Conservation (phyloP, 2,113 vertebrate genomes). For the Dascyllus trimaculatus region DNA sequence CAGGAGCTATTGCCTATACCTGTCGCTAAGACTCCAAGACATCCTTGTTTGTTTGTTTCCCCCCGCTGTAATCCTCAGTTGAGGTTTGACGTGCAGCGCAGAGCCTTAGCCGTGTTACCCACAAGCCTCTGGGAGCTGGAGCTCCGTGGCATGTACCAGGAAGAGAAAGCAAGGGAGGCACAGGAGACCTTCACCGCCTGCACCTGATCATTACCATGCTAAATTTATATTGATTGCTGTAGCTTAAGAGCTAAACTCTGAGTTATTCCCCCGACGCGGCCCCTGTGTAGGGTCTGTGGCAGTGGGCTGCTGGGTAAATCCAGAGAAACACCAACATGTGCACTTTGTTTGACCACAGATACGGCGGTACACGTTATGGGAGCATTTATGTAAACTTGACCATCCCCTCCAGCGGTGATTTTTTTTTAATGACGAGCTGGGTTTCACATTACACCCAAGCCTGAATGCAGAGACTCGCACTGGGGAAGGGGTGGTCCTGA, state of each 20-base stretch:
- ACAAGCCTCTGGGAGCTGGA: slow-evolving; percentile 64
- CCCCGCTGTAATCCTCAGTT: slow-evolving; percentile 63
- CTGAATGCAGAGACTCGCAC: slow-evolving; percentile 10
- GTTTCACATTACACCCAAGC: slow-evolving; percentile 30
- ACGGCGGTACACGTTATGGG: slow-evolving; percentile 38
- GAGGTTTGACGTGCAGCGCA: slow-evolving; percentile 56
- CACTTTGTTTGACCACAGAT: slow-evolving; percentile 58
- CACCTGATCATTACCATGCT: slow-evolving; percentile 84
- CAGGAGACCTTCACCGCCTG: slow-evolving; percentile 70
- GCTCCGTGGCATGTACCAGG: slow-evolving; percentile 13
- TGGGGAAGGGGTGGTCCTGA: not conserved
- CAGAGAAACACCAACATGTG: slow-evolving; percentile 69
- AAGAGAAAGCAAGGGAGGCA: slow-evolving; percentile 57
- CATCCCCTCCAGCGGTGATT: slow-evolving; percentile 26
- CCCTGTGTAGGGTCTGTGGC: slow-evolving; percentile 62
- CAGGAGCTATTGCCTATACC: slow-evolving; percentile 14
- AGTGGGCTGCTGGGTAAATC: slow-evolving; percentile 72
- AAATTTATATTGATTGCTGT: slow-evolving; percentile 87
- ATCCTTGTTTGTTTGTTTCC: slow-evolving; percentile 67
- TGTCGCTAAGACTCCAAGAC: slow-evolving; percentile 50
- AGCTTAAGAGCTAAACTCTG: slow-evolving; percentile 82
- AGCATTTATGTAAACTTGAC: slow-evolving; percentile 46
- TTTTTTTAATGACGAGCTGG: slow-evolving; percentile 41
- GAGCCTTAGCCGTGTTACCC: slow-evolving; percentile 59
- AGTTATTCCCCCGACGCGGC: slow-evolving; percentile 77